Percentiles rank a stretch among this genome's conserved stretches.
Evolutionary conservation across 2,888 invertebrate genomes (phyloP).

Genomic region (Leptogaster cylindrica): DNA sequence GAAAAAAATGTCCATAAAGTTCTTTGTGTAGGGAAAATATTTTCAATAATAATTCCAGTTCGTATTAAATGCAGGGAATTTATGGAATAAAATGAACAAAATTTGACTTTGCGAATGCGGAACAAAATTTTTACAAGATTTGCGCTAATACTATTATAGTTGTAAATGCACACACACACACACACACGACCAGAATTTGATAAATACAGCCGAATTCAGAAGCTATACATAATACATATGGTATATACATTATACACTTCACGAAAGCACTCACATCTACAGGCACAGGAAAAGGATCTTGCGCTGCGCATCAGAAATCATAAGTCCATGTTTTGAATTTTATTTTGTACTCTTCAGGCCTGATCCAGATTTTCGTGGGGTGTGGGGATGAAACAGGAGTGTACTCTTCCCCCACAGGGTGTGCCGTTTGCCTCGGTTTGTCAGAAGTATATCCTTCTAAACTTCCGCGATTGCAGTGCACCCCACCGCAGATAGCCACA

Average conservation of each 20-base stretch:
- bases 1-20: too few relatives aligned
- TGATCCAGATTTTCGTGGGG: slow-evolving; percentile 15
- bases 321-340: slow-evolving; percentile 14
- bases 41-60: too few relatives aligned
- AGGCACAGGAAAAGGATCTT: slow-evolving; percentile 3
- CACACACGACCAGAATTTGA: slow-evolving; percentile 15
- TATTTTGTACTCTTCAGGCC: slow-evolving; percentile 1
- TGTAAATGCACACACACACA: slow-evolving; percentile 7
- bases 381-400: slow-evolving; percentile 3
- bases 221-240: too few relatives aligned
- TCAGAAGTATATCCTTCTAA: background rate
- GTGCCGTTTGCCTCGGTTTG: slow-evolving; percentile 4
- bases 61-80: too few relatives aligned
- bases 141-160: too few relatives aligned
- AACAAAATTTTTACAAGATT: too few relatives aligned
- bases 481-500: background rate
- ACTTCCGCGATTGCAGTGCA: slow-evolving; percentile 9
- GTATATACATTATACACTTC: too few relatives aligned
- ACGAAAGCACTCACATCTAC: background rate
- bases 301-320: slow-evolving; percentile 22
- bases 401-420: slow-evolving; percentile 13
- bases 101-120: too few relatives aligned
- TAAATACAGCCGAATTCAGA: too few relatives aligned
- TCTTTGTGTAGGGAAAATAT: too few relatives aligned
- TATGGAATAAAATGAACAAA: too few relatives aligned